Evolutionary conservation across 2,797 vertebrate genomes (phyloP).

Genomic region (Carapus acus): DNA sequence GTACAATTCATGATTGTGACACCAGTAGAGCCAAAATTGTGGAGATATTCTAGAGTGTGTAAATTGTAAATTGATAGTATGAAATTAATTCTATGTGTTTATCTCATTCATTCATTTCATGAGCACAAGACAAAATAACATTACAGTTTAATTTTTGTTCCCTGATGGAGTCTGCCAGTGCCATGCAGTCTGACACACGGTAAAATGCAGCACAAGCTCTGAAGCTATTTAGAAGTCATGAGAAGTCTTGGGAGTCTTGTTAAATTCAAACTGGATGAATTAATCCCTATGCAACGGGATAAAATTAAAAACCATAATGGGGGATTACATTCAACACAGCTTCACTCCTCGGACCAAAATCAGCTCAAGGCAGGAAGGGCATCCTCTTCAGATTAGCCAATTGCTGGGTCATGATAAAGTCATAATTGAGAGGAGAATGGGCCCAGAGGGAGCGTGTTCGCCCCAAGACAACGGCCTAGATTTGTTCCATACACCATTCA

Average conservation of each 20-base stretch:
- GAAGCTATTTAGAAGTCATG: constrained; percentile 38
- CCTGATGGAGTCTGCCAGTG: too few relatives aligned
- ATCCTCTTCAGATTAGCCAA: constrained; percentile 34
- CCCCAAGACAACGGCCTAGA: too few relatives aligned
- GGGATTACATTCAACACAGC: constrained; percentile 50
- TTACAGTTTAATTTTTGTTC: too few relatives aligned
- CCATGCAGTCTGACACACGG: not conserved
- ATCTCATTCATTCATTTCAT: too few relatives aligned
- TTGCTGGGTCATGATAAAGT: constrained; percentile 19
- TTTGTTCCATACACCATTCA: too few relatives aligned
- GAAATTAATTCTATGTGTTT: too few relatives aligned
- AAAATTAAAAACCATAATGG: constrained; percentile 49
- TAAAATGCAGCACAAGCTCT: constrained; percentile 14
- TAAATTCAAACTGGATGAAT: constrained; percentile 37
- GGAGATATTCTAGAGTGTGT: too few relatives aligned
- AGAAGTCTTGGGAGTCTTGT: constrained; percentile 12
- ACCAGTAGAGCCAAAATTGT: not conserved
- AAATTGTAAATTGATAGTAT: too few relatives aligned
- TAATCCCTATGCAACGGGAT: constrained; percentile 46
- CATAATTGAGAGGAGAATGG: constrained; percentile 6
- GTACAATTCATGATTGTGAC: not conserved
- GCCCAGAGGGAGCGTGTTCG: constrained; percentile 4
- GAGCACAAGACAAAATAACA: too few relatives aligned
- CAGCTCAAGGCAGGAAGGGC: constrained; percentile 31
- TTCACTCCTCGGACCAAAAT: constrained; percentile 46